A percentile compares a stretch with the other conserved stretches of the same genome.
These are phyloP conservation scores for Euphydryas editha DNA, from an alignment of 2,888 invertebrate species.

Conservation along the genomic window DNA sequence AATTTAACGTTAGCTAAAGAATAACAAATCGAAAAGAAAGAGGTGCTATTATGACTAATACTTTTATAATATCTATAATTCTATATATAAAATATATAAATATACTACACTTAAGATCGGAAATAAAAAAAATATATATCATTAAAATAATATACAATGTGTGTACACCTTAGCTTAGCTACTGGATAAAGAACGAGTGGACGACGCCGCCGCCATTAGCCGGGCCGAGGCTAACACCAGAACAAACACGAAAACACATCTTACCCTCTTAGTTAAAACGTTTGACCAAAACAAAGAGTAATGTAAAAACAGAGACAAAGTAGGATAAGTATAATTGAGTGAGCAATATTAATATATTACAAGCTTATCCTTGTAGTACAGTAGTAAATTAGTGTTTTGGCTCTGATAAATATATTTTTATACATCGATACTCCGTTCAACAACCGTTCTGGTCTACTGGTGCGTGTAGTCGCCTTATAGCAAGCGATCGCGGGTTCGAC, in stretches of 20 bases:
- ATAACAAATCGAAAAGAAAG: too few relatives aligned
- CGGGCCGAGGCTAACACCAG: slow-evolving; percentile 46
- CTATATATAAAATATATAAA: too few relatives aligned
- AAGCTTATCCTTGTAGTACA: not conserved
- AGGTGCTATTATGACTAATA: too few relatives aligned
- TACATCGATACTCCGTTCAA: not conserved
- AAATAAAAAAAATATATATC: not conserved
- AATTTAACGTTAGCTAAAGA: too few relatives aligned
- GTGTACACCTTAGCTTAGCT: slow-evolving; percentile 24
- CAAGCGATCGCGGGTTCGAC: too few relatives aligned
- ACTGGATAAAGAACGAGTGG: slow-evolving; percentile 40
- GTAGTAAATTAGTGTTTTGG: too few relatives aligned
- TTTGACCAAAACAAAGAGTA: slow-evolving; percentile 36
- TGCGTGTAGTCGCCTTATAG: too few relatives aligned
- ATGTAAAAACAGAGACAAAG: not conserved
- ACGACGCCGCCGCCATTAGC: slow-evolving; percentile 47
- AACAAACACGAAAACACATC: slow-evolving; percentile 45
- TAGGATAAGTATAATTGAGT: not conserved
- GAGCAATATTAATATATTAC: not conserved
- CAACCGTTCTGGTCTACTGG: too few relatives aligned
- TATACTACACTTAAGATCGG: too few relatives aligned
- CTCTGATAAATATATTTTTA: not conserved
- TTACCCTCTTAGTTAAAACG: slow-evolving; percentile 46
- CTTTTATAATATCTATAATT: too few relatives aligned
- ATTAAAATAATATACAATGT: slow-evolving; percentile 18